phyloP scores from a whole-genome alignment of 2,113 vertebrate genomes.

The Phaethon lepturus region DNA sequence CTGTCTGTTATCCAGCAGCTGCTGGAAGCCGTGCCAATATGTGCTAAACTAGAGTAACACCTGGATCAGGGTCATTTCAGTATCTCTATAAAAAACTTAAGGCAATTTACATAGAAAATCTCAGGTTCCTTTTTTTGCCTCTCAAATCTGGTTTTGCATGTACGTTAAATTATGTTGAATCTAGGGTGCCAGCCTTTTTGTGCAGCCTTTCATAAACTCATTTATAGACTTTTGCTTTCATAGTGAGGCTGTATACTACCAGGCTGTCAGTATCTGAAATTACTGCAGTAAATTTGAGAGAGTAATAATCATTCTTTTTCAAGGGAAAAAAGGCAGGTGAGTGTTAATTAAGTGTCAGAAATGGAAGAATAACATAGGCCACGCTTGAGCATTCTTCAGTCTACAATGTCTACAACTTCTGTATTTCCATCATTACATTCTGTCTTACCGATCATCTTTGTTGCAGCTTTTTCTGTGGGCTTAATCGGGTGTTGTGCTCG shows the following conservation, averaged over 20 bases:
- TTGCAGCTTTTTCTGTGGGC: background rate
- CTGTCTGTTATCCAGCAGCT: background rate
- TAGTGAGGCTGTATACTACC: fast-evolving
- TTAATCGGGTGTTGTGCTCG: background rate
- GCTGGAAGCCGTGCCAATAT: background rate
- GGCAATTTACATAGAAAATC: background rate
- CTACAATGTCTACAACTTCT: background rate
- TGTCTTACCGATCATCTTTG: background rate
- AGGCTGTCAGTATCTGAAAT: background rate
- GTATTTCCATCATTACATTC: background rate
- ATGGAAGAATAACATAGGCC: background rate
- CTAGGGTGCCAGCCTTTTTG: background rate
- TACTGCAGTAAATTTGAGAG: background rate
- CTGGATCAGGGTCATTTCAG: background rate
- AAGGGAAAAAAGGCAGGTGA: background rate
- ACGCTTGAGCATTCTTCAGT: background rate
- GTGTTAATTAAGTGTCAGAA: background rate
- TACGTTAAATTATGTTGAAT: background rate
- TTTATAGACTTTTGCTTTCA: background rate
- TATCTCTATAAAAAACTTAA: background rate
- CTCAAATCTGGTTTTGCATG: background rate
- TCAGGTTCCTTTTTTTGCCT: background rate
- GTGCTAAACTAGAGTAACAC: background rate
- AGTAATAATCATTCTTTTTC: background rate
- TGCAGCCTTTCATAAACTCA: background rate